Base-by-base conservation (phyloP, 2,797 vertebrate genomes). In the Huso huso region DNA sequence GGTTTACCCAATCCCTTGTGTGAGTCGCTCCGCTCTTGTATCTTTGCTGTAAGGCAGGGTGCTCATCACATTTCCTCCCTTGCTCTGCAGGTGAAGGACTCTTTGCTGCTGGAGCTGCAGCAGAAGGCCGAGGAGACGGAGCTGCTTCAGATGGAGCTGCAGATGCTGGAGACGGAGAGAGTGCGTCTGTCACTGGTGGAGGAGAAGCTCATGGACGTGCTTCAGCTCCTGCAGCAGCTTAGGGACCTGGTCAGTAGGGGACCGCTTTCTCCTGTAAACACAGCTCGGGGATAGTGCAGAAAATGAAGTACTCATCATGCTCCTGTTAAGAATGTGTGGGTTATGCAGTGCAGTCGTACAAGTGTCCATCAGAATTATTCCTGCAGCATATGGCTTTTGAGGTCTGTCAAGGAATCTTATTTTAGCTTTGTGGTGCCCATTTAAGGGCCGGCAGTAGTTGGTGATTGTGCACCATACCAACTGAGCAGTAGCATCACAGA, bases 201-300 rank as follows among this genome's bases (percentile, higher is more conserved):
- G 74, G 94, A 96, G 78, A 97, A 96, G 77, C 90, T 97, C n/a
- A 73, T 89, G 81, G 93, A 95, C 64, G 91, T 95, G 66, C 84
- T 96, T 61, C 92, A 92, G 77, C 91, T 97, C 12, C 91, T 97
- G 61, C 93, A 92, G 67, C 90, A 94, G 66, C 93, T 96, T 74
- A 79, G 87, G 74, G 89, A 93, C 76, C 83, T 95, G 92, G 95
- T 98, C 73, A 78, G 90, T 55, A 3, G 9, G 4, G 52, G 9
- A n/a, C 3, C 52, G 3, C 52, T 55, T 55, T n/a, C 52, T 82
- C 10, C 82, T 23, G 13, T 62, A 10, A n/a, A 58, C 8, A 71
- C 1, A 8, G 2, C 49, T 58, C 7, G 10, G 61, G 61, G 49
- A n/a, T 15, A 68, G 1, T 8, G 10, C 23, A 1, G 1, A 58